Conservation (phyloP, 2,113 vertebrate genomes). For the Crotalus viridis region DNA sequence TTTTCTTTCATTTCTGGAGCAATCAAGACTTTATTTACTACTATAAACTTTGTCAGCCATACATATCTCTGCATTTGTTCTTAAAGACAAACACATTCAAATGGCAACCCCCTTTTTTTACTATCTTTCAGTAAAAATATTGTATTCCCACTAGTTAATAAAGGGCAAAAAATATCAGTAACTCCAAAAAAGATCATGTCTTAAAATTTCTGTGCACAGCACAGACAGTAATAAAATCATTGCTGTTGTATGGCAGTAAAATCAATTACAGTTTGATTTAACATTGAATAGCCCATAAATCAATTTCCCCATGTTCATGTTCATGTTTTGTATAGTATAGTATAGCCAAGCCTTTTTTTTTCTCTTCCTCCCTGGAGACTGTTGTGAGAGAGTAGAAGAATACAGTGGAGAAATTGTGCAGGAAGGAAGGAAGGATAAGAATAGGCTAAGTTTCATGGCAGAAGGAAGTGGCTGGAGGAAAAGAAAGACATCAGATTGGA, state of each 20-base stretch:
- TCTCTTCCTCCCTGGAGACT: not conserved
- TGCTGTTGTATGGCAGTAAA: not conserved
- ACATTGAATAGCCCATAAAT: not conserved
- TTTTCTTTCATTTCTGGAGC: not conserved
- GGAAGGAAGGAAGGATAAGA: not conserved
- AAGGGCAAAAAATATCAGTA: not conserved
- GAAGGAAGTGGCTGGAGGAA: not conserved
- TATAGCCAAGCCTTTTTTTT: not conserved
- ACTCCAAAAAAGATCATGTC: not conserved
- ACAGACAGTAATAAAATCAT: not conserved
- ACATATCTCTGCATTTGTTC: not conserved
- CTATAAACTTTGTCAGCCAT: not conserved
- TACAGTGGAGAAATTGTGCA: not conserved
- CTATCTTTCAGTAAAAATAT: not conserved
- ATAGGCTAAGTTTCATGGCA: not conserved
- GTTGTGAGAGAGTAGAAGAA: not conserved
- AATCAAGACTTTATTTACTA: not conserved
- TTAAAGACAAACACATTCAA: not conserved
- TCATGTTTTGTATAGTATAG: not conserved
- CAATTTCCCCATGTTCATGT: not conserved
- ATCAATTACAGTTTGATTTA: not conserved
- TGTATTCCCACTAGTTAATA: not conserved
- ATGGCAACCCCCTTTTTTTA: not conserved
- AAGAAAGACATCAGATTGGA: not conserved
- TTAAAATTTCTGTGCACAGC: not conserved